phyloP scores from a whole-genome alignment of 2,113 vertebrate genomes.

The Ailurus styani region DNA sequence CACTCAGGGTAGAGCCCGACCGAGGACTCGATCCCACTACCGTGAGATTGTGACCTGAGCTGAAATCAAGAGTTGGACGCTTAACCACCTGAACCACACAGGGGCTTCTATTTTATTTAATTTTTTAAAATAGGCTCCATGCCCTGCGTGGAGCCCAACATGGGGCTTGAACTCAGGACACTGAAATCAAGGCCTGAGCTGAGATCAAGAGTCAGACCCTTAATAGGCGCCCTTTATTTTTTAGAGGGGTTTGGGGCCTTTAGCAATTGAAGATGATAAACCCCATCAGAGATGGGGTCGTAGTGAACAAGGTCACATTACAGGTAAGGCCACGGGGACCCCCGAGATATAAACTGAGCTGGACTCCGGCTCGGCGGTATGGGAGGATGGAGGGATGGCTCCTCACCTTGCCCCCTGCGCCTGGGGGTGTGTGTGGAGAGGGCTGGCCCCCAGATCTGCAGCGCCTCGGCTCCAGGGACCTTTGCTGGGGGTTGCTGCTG shows the following conservation, averaged over 20 bases:
- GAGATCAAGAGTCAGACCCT: not conserved
- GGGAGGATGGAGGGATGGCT: accelerated
- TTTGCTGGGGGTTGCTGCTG: not conserved
- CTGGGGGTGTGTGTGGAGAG: not conserved
- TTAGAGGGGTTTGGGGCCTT: not conserved
- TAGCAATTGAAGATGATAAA: not conserved
- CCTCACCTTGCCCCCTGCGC: not conserved
- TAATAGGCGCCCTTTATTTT: not conserved
- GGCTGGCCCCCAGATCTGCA: not conserved
- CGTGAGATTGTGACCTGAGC: not conserved
- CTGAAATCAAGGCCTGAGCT: not conserved
- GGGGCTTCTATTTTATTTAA: not conserved
- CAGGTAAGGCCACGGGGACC: not conserved
- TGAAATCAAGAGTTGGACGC: not conserved
- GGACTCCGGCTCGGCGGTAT: not conserved
- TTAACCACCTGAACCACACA: not conserved
- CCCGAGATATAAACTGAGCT: not conserved
- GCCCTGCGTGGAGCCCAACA: not conserved
- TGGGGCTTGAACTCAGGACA: not conserved
- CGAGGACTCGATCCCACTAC: not conserved
- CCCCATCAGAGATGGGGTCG: not conserved
- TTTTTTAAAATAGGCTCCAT: not conserved
- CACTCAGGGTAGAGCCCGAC: not conserved
- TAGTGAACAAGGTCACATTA: not conserved
- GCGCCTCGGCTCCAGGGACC: not conserved